These are phyloP conservation scores for Spermophilus dauricus DNA, from an alignment of 2,113 vertebrate genomes.

Conservation along the genomic window DNA sequence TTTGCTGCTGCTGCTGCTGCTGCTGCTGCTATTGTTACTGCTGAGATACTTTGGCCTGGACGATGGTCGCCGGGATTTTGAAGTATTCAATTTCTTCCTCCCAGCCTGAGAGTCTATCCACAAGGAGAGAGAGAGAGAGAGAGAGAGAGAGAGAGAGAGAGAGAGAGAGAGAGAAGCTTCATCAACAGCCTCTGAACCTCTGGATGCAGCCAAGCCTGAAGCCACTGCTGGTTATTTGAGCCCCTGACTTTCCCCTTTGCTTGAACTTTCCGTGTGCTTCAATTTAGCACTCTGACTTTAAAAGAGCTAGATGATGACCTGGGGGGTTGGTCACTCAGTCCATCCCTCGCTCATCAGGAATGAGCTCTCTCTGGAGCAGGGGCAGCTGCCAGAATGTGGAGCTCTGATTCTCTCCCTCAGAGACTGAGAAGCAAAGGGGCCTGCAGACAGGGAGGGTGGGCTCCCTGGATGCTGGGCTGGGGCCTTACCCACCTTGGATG, in stretches of 20 bases:
- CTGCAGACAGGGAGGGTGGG: neutral
- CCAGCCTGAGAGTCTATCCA: neutral
- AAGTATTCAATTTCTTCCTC: neutral
- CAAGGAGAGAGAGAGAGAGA: neutral
- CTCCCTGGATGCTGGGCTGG: too few relatives aligned
- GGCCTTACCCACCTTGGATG: constrained; percentile 41
- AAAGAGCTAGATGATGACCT: neutral
- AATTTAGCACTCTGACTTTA: neutral
- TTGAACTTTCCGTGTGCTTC: neutral
- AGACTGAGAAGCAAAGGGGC: neutral
- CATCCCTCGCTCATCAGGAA: neutral
- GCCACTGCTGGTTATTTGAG: neutral
- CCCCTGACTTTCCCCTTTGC: neutral
- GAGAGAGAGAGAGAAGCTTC: neutral
- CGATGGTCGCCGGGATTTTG: fast-evolving
- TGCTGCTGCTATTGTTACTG: too few relatives aligned
- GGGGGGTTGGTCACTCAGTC: neutral
- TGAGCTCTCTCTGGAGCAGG: neutral
- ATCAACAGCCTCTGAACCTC: neutral
- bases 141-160: neutral
- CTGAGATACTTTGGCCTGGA: neutral
- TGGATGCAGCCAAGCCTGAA: constrained; percentile 8
- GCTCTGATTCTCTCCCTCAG: neutral
- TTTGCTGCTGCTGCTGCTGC: neutral
- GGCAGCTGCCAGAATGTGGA: neutral